phyloP scores from a whole-genome alignment of 30 jellyfish, hydroid and myxozoan species.

The Hydra vulgaris region DNA sequence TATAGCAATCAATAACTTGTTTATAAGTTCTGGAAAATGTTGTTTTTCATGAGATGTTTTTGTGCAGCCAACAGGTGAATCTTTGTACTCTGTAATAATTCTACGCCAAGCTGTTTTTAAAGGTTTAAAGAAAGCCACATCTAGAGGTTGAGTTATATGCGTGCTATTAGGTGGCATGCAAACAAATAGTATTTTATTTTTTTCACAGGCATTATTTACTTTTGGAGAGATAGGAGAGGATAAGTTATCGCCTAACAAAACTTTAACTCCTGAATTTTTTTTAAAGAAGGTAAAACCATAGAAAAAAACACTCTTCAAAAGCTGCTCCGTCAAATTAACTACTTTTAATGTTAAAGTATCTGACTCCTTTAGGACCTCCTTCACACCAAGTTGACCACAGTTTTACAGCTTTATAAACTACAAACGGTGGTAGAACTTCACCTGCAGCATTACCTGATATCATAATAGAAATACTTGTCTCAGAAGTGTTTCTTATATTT shows the following conservation, averaged over 20 bases:
- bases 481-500: too few species aligned
- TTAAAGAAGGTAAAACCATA: not conserved
- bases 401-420: too few species aligned
- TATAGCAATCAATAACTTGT: not conserved
- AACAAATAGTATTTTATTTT: slow-evolving; percentile 16
- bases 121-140: too few species aligned
- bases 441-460: too few species aligned
- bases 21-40: slow-evolving; percentile 14
- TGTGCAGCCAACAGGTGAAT: not conserved
- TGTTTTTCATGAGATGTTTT: slow-evolving; percentile 11
- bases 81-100: slow-evolving; percentile 11
- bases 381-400: too few species aligned
- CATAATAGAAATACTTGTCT: too few species aligned
- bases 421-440: too few species aligned
- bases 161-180: slow-evolving; percentile 22
- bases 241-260: slow-evolving; percentile 21
- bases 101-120: too few species aligned
- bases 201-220: slow-evolving; percentile 11
- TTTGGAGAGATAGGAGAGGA: not conserved
- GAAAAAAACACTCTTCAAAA: not conserved
- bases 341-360: not conserved
- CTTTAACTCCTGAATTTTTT: slow-evolving; percentile 1
- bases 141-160: slow-evolving; percentile 27
- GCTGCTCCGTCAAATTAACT: not conserved
- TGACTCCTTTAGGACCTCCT: too few species aligned